Base-by-base conservation (phyloP, 1,140 invertebrate genomes). In the Leguminivora glycinivorella region DNA sequence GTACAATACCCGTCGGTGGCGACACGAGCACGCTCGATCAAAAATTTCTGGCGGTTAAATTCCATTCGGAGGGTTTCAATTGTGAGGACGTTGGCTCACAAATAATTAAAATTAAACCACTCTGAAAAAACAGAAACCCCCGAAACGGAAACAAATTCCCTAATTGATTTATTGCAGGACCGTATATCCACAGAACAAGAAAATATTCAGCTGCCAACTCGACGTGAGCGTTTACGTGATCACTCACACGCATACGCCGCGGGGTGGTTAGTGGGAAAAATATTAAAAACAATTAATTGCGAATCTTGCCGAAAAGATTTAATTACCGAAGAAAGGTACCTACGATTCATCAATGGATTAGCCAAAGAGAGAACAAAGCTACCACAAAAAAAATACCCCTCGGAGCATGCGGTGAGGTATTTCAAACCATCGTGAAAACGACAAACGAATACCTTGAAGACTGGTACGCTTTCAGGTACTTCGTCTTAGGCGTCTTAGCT, bases 1-100 rank as follows among this genome's bases (percentile, higher is more conserved):
- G n/a, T n/a, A n/a, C n/a, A n/a, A n/a, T n/a, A n/a, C n/a, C n/a
- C n/a, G n/a, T n/a, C n/a, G n/a, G n/a, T n/a, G n/a, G n/a, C n/a
- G n/a, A n/a, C n/a, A n/a, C n/a, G n/a, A n/a, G n/a, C n/a, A n/a
- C n/a, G n/a, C n/a, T n/a, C n/a, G n/a, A n/a, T n/a, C n/a, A n/a
- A n/a, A n/a, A n/a, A n/a, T n/a, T n/a, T n/a, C n/a, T n/a, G n/a
- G n/a, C n/a, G n/a, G n/a, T 73, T 19, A 69, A 73, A 47, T 76
- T 76, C 24, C 71, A 73, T 14, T 60, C 40, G 1, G 26, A 72
- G 0, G 52, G 29, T 56, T 77, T 43, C 67, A 77, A 77, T 70
- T 77, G 75, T 72, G 73, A 77, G 2, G 75, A 77, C 71, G 58
- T 52, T 24, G 71, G 60, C 31, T 47, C 71, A n/a, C 72, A 76